Conservation (phyloP, 2,113 vertebrate species). For the Tetrao urogallus region DNA sequence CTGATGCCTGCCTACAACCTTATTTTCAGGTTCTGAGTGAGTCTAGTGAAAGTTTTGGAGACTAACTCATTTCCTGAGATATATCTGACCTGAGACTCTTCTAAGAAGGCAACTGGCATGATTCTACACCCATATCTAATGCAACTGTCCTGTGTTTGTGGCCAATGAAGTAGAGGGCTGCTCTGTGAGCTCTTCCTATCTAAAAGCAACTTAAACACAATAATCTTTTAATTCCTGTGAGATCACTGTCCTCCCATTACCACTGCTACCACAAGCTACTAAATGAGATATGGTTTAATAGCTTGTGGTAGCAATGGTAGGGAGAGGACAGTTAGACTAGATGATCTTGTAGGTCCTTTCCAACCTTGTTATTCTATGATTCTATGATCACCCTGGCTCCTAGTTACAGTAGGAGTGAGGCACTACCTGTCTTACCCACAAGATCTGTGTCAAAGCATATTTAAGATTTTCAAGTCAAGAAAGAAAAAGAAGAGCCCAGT, state of each 20-base stretch:
- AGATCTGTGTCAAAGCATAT: neutral
- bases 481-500: neutral
- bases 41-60: neutral
- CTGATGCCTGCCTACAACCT: neutral
- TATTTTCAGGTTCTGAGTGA: neutral
- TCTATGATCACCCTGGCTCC: neutral
- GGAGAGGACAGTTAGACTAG: too few species aligned
- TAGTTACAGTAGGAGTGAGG: neutral
- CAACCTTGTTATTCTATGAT: too few species aligned
- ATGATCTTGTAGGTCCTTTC: too few species aligned
- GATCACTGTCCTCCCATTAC: neutral
- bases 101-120: neutral
- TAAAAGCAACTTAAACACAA: neutral
- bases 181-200: neutral
- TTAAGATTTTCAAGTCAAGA: neutral
- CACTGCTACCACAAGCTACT: too few species aligned
- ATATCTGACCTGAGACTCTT: neutral
- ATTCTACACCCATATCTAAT: neutral
- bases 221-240: neutral
- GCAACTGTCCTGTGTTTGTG: neutral
- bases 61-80: neutral
- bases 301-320: too few species aligned
- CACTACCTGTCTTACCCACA: neutral
- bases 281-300: too few species aligned
- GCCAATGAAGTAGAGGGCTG: neutral